Conservation (phyloP, 1,140 invertebrate species). For the Plodia interpunctella region DNA sequence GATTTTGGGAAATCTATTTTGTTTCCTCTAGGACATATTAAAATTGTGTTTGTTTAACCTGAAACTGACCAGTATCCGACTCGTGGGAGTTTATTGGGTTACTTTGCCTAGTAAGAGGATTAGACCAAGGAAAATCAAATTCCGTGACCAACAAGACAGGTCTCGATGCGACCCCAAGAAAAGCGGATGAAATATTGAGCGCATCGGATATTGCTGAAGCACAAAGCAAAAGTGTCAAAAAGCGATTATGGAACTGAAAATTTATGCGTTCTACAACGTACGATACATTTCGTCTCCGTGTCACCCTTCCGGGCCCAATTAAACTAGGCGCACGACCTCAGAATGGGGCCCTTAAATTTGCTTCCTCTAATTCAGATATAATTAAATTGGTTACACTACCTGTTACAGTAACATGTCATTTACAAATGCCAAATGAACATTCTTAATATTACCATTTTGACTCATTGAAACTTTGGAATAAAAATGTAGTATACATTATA, state of each 20-base stretch:
- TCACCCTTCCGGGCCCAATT: slow-evolving; percentile 69
- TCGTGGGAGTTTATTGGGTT: background rate
- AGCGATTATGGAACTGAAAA: slow-evolving; percentile 56
- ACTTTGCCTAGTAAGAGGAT: background rate
- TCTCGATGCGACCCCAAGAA: background rate
- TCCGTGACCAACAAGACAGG: slow-evolving; percentile 1
- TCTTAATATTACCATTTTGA: no score
- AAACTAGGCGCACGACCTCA: slow-evolving; percentile 72
- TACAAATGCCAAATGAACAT: no score
- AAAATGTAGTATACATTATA: no score
- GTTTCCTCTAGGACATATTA: no score
- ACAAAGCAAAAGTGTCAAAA: slow-evolving; percentile 49
- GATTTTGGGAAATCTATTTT: no score
- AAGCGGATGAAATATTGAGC: slow-evolving; percentile 7
- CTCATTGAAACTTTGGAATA: no score
- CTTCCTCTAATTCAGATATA: background rate
- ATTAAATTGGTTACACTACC: background rate
- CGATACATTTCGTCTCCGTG: slow-evolving; percentile 71
- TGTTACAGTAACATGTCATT: background rate
- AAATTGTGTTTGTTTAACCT: no score
- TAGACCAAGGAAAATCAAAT: background rate
- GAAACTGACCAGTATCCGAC: background rate
- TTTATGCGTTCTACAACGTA: slow-evolving; percentile 68
- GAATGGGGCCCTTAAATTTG: slow-evolving; percentile 29
- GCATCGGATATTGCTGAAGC: slow-evolving; percentile 18